Evolutionary conservation across 2,113 vertebrate species (phyloP).

Genomic region (Oreochromis tanganicae): DNA sequence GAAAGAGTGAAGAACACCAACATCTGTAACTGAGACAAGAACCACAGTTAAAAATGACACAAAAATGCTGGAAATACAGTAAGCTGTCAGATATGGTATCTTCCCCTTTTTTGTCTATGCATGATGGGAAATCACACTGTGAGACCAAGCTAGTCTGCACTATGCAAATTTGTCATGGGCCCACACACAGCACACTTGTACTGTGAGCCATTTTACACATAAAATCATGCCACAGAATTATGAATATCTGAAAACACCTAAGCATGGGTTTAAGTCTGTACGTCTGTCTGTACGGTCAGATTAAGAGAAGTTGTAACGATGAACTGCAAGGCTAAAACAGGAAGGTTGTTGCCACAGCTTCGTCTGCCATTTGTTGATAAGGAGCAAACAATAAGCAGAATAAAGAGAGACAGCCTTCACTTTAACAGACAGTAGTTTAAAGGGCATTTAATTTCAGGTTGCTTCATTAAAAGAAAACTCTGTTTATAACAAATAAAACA

Average conservation of each 20-base stretch:
- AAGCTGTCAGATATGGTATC: not conserved
- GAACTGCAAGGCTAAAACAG: conserved; percentile 29
- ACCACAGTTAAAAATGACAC: not conserved
- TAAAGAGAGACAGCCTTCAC: not conserved
- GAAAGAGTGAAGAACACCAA: not conserved
- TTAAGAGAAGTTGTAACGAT: not conserved
- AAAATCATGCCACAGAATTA: not conserved
- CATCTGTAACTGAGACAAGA: not conserved
- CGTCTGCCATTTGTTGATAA: conserved; percentile 27
- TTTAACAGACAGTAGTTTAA: not conserved
- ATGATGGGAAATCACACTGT: conserved; percentile 11
- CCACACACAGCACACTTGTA: not conserved
- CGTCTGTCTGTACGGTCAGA: not conserved
- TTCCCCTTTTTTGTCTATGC: conserved; percentile 34
- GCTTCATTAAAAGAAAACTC: not conserved
- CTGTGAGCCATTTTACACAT: not conserved
- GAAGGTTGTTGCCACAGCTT: not conserved
- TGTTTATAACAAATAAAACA: not conserved
- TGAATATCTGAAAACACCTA: not conserved
- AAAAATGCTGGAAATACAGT: not conserved
- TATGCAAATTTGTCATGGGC: conserved; percentile 10
- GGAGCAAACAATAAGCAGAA: not conserved
- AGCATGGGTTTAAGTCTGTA: not conserved
- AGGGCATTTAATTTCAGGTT: not conserved
- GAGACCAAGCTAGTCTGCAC: conserved; percentile 11